phyloP scores from a whole-genome alignment of 2,797 vertebrate genomes.

The Muraenolepis orangiensis region DNA sequence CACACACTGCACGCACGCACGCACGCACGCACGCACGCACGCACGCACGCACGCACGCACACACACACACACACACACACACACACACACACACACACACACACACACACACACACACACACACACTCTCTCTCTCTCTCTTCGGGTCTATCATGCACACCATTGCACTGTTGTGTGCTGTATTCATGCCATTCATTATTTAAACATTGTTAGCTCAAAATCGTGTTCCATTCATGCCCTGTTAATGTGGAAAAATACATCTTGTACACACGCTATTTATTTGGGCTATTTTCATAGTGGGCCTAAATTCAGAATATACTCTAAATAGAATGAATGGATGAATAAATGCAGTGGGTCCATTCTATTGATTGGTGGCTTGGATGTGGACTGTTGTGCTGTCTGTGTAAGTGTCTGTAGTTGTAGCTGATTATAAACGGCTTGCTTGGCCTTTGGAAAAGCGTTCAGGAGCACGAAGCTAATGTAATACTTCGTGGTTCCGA shows the following conservation, averaged over 20 bases:
- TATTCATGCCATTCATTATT: neutral
- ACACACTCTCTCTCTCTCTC: no score
- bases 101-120: no score
- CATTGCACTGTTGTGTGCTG: neutral
- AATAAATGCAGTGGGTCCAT: neutral
- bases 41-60: no score
- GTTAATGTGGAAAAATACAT: no score
- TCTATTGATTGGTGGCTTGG: constrained; percentile 1
- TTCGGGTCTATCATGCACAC: no score
- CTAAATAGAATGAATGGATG: neutral
- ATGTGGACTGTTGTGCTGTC: neutral
- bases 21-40: no score
- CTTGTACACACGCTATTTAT: no score
- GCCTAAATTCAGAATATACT: neutral
- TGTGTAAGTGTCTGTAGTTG: constrained; percentile 27
- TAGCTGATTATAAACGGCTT: constrained; percentile 38
- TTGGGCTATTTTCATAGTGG: no score
- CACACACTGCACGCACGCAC: neutral
- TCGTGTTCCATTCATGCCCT: no score
- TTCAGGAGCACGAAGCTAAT: constrained; percentile 40
- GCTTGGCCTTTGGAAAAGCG: constrained; percentile 22
- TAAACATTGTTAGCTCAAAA: neutral
- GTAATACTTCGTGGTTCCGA: constrained; percentile 28
- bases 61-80: no score
- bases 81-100: no score